These are phyloP conservation scores for Phengaris alcon DNA, from an alignment of 2,888 invertebrate genomes.

Conservation along the genomic window DNA sequence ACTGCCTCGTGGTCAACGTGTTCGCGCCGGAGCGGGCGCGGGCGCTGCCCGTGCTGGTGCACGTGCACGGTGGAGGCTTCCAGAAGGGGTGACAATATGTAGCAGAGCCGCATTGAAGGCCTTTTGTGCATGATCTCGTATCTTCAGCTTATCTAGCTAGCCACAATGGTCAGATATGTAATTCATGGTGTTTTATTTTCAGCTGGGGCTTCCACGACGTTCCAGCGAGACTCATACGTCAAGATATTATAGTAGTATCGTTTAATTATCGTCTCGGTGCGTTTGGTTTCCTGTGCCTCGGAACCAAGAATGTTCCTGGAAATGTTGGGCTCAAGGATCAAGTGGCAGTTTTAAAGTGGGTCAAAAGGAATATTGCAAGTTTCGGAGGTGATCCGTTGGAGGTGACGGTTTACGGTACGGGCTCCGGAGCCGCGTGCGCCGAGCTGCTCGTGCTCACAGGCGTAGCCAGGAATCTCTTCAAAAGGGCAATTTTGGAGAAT, in stretches of 20 bases:
- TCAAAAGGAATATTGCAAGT: conserved; percentile 60
- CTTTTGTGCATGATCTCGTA: background rate
- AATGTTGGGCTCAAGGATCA: conserved; percentile 72
- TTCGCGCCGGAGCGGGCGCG: conserved; percentile 54
- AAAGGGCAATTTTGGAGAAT: conserved; percentile 63
- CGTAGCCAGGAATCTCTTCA: conserved; percentile 53
- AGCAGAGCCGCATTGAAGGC: background rate
- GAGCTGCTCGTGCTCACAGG: conserved; percentile 60
- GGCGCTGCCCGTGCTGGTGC: conserved; percentile 55
- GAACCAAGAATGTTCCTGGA: conserved; percentile 54
- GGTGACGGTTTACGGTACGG: conserved; percentile 63
- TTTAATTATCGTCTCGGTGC: conserved; percentile 67
- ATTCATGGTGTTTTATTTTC: conserved; percentile 38
- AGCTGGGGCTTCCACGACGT: conserved; percentile 62
- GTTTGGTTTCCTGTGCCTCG: conserved; percentile 67
- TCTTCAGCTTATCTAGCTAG: background rate
- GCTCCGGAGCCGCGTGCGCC: conserved; percentile 60
- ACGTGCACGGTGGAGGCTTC: conserved; percentile 71
- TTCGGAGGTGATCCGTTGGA: conserved; percentile 64
- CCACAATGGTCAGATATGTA: too few relatives aligned
- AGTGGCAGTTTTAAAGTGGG: conserved; percentile 66
- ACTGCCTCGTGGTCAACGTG: conserved; percentile 69
- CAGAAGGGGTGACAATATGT: conserved; percentile 52
- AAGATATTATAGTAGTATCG: conserved; percentile 58
- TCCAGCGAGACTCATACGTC: conserved; percentile 49